Evolutionary conservation across 2,113 vertebrate genomes (phyloP).

Genomic region (Suncus etruscus): DNA sequence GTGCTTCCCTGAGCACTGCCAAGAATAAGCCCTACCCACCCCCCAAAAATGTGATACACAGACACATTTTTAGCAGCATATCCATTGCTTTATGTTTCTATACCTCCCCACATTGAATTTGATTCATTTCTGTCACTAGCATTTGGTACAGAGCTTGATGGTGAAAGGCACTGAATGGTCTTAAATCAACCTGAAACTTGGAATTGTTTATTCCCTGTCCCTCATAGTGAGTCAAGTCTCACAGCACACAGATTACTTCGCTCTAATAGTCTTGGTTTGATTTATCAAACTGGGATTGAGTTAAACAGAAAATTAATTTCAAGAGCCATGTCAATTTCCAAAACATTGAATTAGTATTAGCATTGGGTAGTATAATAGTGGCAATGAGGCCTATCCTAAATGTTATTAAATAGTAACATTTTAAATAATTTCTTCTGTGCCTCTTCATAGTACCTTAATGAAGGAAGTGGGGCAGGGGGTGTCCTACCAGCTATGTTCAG

Average conservation of each 20-base stretch:
- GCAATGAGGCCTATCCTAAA: neutral
- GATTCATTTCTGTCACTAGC: neutral
- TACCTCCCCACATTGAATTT: neutral
- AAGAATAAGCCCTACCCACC: no score
- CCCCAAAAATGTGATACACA: neutral
- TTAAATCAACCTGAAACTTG: constrained; percentile 41
- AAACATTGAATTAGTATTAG: constrained; percentile 27
- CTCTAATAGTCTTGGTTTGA: neutral
- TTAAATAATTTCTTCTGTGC: neutral
- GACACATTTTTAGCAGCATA: neutral
- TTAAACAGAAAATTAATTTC: neutral
- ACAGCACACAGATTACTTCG: neutral
- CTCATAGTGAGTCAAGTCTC: neutral
- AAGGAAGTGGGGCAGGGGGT: no score
- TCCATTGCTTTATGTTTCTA: neutral
- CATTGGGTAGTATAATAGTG: constrained; percentile 6
- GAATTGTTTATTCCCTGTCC: constrained; percentile 9
- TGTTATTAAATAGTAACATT: neutral
- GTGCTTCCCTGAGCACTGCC: no score
- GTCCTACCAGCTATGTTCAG: no score
- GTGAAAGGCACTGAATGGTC: neutral
- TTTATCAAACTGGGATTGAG: neutral
- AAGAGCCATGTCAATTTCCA: neutral
- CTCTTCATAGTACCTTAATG: neutral
- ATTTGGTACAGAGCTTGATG: constrained; percentile 15